Base-by-base conservation (phyloP, 1,140 invertebrate genomes). In the Rhyzopertha dominica region DNA sequence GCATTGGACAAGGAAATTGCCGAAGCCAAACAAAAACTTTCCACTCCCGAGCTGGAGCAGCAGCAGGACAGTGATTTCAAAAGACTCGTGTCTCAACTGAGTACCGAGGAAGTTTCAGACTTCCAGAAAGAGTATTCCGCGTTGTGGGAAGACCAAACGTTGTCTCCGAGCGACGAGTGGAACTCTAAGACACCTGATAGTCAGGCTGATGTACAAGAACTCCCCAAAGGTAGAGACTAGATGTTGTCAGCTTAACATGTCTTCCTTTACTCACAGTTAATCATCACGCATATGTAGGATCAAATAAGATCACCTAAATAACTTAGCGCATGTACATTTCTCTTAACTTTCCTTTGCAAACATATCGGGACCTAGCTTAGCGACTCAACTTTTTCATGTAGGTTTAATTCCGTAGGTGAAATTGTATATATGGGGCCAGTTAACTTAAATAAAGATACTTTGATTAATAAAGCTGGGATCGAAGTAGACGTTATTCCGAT, bases 41-140 rank as follows among this genome's bases (percentile, higher is more conserved):
- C 58, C 14, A 59, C 62, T 2, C 67, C 71, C 18, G 66, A 70
- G 23, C 43, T 61, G 12, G 63, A 66, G 49, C 61, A 30, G 50
- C 67, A 66, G 43, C 68, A 70, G 8, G 72, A 73, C 10, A 64
- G 56, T 1, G 71, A 73, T 50, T 73, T 68, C 58, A 72, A 74
- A 47, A 65, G 49, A 43, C 57, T 73, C 41, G 62, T 72, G 14
- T 75, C 70, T 12, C 69, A 71, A 41, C 43, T 74, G 23, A 74
- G 71, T 47, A 61, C 50, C 5, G 71, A 74, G 54, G 72, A 74
- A 58, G 62, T 74, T 9, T 65, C 67, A 28, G 67, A 70, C 43
- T 70, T 66, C 51, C 66, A 70, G 38, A 63, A 49, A 51, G 67
- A 67, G 25, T 70, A 65, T 47, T 51, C 66, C 23, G 60, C 65